Conservation (phyloP, 2,113 vertebrate genomes). For the Poecilia latipinna region DNA sequence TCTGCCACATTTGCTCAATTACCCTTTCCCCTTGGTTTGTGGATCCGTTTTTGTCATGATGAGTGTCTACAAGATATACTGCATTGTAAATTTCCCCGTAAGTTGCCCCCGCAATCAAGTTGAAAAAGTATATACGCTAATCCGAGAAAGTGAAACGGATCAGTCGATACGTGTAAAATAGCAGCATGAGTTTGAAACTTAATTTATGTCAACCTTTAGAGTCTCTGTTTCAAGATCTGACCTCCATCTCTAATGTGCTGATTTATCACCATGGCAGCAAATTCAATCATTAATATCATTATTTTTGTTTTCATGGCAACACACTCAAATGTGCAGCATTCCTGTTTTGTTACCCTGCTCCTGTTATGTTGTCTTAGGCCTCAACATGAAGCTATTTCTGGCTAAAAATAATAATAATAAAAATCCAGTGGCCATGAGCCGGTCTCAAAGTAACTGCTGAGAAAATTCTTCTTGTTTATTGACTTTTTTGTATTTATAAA, state of each 20-base stretch:
- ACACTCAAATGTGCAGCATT: not conserved
- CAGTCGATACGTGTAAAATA: too few relatives aligned
- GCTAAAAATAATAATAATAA: too few relatives aligned
- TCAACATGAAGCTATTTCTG: not conserved
- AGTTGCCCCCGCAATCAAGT: not conserved
- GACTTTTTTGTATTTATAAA: not conserved
- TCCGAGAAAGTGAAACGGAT: not conserved
- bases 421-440: not conserved
- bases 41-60: not conserved
- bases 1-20: too few relatives aligned
- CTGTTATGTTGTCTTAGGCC: not conserved
- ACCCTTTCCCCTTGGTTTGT: too few relatives aligned
- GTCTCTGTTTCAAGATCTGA: not conserved
- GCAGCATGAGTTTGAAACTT: not conserved
- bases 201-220: not conserved
- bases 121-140: not conserved
- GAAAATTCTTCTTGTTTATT: not conserved
- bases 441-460: not conserved
- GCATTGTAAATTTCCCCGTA: too few relatives aligned
- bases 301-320: not conserved
- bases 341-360: not conserved
- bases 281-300: not conserved
- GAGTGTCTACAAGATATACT: not conserved
- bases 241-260: not conserved
- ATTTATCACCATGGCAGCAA: not conserved